phyloP scores from a whole-genome alignment of 2,113 vertebrate genomes.

The Rallus limicola region DNA sequence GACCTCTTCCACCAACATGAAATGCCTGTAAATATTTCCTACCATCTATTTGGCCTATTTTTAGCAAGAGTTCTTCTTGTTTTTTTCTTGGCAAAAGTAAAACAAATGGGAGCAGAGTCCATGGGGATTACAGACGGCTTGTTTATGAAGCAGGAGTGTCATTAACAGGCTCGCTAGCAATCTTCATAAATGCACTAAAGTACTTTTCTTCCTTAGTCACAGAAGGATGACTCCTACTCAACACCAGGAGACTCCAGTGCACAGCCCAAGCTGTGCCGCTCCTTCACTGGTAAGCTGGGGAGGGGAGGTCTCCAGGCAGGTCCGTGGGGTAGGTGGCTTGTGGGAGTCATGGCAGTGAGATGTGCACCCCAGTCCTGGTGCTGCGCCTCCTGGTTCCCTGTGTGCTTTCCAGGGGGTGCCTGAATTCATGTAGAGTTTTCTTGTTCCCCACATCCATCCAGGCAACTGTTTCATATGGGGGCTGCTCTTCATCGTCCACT shows the following conservation, averaged over 20 bases:
- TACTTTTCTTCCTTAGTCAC: constrained; percentile 9
- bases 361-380: not conserved
- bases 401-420: not conserved
- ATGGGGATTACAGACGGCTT: not conserved
- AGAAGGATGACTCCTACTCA: constrained; percentile 31
- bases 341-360: not conserved
- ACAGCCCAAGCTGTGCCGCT: constrained; percentile 21
- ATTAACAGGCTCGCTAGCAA: not conserved
- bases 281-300: constrained; percentile 52
- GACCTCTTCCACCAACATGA: not conserved
- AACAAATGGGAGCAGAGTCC: not conserved
- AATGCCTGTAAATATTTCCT: not conserved
- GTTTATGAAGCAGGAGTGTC: not conserved
- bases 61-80: not conserved
- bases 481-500: fast-evolving
- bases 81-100: not conserved
- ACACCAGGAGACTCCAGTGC: not conserved
- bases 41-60: not conserved
- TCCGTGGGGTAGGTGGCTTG: not conserved
- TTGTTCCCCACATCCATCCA: not conserved
- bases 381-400: not conserved
- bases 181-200: not conserved
- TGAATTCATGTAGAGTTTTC: not conserved
- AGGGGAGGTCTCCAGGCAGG: no score
- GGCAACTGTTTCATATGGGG: not conserved